These are phyloP conservation scores for Columba guinea DNA, from an alignment of 2,797 vertebrate genomes.

Conservation along the genomic window DNA sequence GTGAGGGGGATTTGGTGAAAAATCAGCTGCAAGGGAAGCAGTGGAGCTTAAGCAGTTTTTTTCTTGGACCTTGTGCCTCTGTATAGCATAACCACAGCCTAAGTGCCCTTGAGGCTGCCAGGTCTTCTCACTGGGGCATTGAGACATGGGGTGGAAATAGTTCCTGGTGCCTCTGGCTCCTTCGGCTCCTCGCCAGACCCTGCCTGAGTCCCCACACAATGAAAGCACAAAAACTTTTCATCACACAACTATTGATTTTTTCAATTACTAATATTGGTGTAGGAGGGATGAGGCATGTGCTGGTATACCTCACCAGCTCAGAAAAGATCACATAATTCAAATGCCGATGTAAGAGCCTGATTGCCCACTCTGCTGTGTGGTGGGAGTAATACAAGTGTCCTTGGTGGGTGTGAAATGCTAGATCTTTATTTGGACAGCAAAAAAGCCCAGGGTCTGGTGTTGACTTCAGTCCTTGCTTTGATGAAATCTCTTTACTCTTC, in stretches of 20 bases:
- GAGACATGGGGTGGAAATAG: neutral
- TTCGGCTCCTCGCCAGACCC: neutral
- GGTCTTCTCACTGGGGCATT: neutral
- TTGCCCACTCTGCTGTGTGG: neutral
- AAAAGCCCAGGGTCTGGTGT: neutral
- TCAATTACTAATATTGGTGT: neutral
- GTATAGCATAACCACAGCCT: neutral
- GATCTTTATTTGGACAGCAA: neutral
- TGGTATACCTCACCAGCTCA: neutral
- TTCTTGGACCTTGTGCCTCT: neutral
- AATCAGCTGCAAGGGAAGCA: neutral
- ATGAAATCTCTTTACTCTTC: neutral
- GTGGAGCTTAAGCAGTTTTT: neutral
- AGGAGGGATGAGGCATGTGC: neutral
- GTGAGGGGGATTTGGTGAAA: neutral
- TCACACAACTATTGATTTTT: neutral
- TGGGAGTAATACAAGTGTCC: neutral
- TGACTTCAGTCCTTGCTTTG: neutral
- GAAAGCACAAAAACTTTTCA: neutral
- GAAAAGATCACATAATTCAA: neutral
- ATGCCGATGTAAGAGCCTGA: neutral
- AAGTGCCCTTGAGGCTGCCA: neutral
- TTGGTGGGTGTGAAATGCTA: neutral
- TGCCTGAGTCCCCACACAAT: neutral
- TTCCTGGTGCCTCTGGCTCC: fast-evolving